Evolutionary conservation across 2,797 vertebrate genomes (phyloP).

Genomic region (Pipistrellus nathusii): DNA sequence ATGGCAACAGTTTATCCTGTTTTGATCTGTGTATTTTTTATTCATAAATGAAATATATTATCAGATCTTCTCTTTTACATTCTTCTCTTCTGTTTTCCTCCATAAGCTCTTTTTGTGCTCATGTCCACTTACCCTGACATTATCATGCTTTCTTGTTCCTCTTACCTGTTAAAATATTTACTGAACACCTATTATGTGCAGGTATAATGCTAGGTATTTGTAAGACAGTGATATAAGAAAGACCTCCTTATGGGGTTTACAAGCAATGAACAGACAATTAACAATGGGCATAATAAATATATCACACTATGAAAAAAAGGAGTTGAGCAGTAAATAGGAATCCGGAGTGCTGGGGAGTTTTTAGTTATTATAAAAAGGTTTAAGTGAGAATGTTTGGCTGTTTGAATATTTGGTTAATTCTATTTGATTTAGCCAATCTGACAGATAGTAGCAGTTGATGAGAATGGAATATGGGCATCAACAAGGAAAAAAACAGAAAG

Average conservation of each 20-base stretch:
- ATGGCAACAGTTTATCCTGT: background rate
- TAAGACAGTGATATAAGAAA: background rate
- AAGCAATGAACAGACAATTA: background rate
- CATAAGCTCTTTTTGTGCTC: background rate
- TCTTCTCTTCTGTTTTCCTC: constrained; percentile 14
- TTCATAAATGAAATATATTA: background rate
- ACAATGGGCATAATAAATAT: background rate
- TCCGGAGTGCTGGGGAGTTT: background rate
- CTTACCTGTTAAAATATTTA: constrained; percentile 28
- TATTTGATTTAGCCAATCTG: background rate
- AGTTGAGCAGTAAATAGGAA: background rate
- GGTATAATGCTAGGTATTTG: background rate
- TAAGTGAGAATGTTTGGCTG: background rate
- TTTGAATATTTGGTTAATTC: background rate
- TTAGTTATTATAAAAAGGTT: background rate
- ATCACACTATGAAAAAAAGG: background rate
- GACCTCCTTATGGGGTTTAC: background rate
- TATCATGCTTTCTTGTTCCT: background rate
- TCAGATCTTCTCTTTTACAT: background rate
- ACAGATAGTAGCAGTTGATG: background rate
- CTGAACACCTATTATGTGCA: background rate
- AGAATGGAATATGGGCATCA: background rate
- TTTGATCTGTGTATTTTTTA: background rate
- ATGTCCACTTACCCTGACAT: background rate
- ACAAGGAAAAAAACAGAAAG: background rate